Evolutionary conservation across 1,140 invertebrate genomes (phyloP), one percentile per base, ranked within the genome.

Genomic region (Lepidostoma basale): DNA sequence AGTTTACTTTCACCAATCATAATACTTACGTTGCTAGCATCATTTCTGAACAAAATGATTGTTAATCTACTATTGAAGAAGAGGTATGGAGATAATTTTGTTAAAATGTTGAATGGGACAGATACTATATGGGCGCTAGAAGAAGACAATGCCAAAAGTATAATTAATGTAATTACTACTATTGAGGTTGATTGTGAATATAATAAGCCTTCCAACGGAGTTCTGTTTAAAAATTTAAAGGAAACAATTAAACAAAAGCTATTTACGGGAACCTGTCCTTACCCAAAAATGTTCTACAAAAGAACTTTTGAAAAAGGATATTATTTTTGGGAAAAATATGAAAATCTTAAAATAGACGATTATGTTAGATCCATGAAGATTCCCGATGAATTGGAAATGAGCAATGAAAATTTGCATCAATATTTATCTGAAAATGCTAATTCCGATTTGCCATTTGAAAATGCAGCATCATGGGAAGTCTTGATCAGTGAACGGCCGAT

Each of bases 41-140:
- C 75, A 23, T 74, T 69, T 54, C 4, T 75, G 18, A 78, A 79
- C 60, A 81, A 79, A 74, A 23, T 69, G 10, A 49, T 68, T 16
- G 62, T 71, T 4, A 59, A 47, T 9, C 10, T 68, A 16, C 42
- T 71, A 23, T 40, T 71, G 12, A 59, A 77, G 26, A 77, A 69
- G 33, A 74, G 68, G 62, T 76, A 74, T 23, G 77, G 77, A 20
- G 74, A 77, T 8, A 74, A 76, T 40, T 85, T 83, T 64, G 77
- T 74, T 0, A 77, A 77, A 44, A 77, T 85, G 12, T 69, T 85
- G 3, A 76, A 83, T 5, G 83, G 83, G 16, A 81, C 79, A 36
- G 84, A 86, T 72, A 78, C 78, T 1, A 78, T 85, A 47, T 86
- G 84, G 84, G 80, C 81, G 26, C 52, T 85, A 2, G 85, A 86